Evolutionary conservation across 2,113 vertebrate genomes (phyloP), one percentile per base, ranked within the genome.

Genomic region (Nestor notabilis): DNA sequence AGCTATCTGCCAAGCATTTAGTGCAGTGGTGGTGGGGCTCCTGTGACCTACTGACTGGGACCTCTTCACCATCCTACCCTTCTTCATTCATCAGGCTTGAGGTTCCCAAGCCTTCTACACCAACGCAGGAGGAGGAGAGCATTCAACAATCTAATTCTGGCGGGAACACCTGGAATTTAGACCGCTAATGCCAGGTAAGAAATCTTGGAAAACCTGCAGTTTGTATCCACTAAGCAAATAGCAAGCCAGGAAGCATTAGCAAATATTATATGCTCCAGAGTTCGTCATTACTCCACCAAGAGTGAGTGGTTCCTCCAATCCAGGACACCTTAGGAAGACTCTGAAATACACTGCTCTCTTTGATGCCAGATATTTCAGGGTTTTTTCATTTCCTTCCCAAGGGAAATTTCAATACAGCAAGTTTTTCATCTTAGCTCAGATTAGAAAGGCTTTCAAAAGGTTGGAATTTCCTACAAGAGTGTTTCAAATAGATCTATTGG

Each of bases 11-110:
- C 4, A 17, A 66, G 3, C 12, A 16, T 1, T 23, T 29, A 37
- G 15, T 0, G 3, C 1, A 1, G 9, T 81, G 69, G 25, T 58
- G 37, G 11, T 55, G 58, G n/a, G 19, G 9, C 8, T 80, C 16
- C 31, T 69, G 21, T 65, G 31, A 37, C 12, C 15, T 25, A 9
- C 28, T 56, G 13, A 19, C 5, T 71, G 44, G 17, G 31, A 69
- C 23, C 5, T 53, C 21, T 12, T 60, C 21, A 65, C 9, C n/a
- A 46, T 39, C 16, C 9, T 33, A 23, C 3, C 17, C 7, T 27
- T 10, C 23, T 91, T 68, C 60, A 76, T 5, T 3, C 4, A 28
- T 8, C 14, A 41, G 17, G 2, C 14, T 18, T 82, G 29, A 8
- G 17, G 10, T 7, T 93, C 28, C 10, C 52, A 64, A 60, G 50